Conservation (phyloP, 2,888 invertebrate genomes). For the Chirona hameri region DNA sequence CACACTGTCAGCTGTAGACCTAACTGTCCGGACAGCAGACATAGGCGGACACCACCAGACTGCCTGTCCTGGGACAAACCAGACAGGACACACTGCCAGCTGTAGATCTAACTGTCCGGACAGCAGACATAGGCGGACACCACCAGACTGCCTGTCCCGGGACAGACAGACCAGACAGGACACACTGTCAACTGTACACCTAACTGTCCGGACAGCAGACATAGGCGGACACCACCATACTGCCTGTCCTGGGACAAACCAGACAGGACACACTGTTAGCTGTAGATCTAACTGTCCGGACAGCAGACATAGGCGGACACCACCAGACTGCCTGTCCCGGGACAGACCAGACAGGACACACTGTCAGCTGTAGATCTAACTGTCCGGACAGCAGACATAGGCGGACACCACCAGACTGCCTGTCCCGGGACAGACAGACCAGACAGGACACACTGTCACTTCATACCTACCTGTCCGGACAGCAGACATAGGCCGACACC, state of each 20-base stretch:
- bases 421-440: background rate
- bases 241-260: background rate
- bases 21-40: slow-evolving; percentile 92
- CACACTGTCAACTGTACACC: too few species aligned
- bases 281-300: slow-evolving; percentile 58
- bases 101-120: slow-evolving; percentile 58
- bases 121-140: slow-evolving; percentile 96
- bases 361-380: too few species aligned
- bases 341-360: too few species aligned
- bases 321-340: slow-evolving; percentile 51
- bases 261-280: background rate
- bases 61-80: background rate
- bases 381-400: slow-evolving; percentile 91
- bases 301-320: slow-evolving; percentile 96
- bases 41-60: slow-evolving; percentile 83
- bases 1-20: too few species aligned
- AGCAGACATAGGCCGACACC: slow-evolving; percentile 93
- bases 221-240: slow-evolving; percentile 83
- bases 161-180: too few species aligned
- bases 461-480: slow-evolving; percentile 62
- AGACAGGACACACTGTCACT: background rate
- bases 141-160: slow-evolving; percentile 51
- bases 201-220: slow-evolving; percentile 92
- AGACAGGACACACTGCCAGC: background rate
- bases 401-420: slow-evolving; percentile 72